A percentile compares a stretch with the other conserved stretches of the same genome.
These are phyloP conservation scores for Eidolon helvum DNA, from an alignment of 2,113 vertebrate genomes.

Conservation along the genomic window DNA sequence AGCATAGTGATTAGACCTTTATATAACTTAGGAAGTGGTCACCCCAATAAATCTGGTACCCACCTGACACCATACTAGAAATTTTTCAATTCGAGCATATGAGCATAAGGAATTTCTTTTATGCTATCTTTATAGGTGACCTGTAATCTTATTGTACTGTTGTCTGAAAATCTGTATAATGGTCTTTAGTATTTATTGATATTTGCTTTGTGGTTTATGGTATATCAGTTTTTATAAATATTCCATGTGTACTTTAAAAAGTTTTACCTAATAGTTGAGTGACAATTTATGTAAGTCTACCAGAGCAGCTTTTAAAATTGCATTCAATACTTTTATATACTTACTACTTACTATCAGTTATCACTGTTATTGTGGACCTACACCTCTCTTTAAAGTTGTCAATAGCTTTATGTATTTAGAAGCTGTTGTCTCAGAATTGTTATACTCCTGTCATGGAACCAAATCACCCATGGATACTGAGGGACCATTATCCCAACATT, in stretches of 20 bases:
- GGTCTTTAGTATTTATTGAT: background rate
- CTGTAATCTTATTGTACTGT: background rate
- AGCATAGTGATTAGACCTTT: too few species aligned
- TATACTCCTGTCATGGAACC: slow-evolving; percentile 15
- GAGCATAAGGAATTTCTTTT: background rate
- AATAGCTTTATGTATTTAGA: background rate
- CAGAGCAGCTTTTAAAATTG: background rate
- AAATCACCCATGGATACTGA: too few species aligned
- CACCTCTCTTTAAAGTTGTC: background rate
- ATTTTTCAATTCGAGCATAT: background rate
- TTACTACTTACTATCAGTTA: background rate
- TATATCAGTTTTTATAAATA: background rate
- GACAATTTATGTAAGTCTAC: background rate
- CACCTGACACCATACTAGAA: background rate
- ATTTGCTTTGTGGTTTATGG: background rate
- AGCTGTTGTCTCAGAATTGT: background rate
- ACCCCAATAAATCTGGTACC: too few species aligned
- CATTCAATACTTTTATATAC: background rate
- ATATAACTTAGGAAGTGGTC: too few species aligned
- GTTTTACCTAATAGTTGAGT: background rate
- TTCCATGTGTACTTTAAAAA: background rate
- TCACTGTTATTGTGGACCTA: background rate
- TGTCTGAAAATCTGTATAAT: background rate
- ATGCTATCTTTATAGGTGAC: background rate
- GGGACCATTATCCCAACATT: background rate